Evolutionary conservation across 2,888 invertebrate genomes (phyloP).

Genomic region (Philonicus albiceps): DNA sequence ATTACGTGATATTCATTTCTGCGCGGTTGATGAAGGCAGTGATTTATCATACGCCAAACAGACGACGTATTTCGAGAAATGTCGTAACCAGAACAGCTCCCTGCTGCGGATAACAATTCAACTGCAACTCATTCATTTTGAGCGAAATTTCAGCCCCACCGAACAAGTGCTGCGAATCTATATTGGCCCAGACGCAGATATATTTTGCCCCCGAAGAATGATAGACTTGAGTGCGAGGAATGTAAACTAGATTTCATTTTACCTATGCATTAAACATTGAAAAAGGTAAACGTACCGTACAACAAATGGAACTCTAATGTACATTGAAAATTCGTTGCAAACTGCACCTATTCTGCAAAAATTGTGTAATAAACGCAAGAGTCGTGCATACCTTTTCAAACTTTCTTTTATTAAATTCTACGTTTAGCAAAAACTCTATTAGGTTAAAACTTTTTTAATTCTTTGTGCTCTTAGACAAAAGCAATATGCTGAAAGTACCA

Average conservation of each 20-base stretch:
- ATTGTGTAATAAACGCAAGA: background rate
- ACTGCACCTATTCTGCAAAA: background rate
- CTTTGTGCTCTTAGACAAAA: background rate
- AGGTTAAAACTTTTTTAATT: slow-evolving; percentile 24
- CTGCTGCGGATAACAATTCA: background rate
- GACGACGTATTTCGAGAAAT: background rate
- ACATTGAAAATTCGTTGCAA: background rate
- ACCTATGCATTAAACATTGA: background rate
- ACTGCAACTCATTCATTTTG: background rate
- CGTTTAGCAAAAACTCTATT: background rate
- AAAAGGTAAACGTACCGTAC: background rate
- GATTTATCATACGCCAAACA: background rate
- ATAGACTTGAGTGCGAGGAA: background rate
- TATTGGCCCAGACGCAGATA: background rate
- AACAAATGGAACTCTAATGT: background rate
- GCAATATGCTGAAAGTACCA: slow-evolving; percentile 12
- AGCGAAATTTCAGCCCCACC: background rate
- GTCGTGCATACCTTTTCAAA: background rate
- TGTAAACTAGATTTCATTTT: background rate
- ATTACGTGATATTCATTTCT: background rate
- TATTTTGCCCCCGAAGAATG: background rate
- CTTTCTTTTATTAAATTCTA: slow-evolving; percentile 14
- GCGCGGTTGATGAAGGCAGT: background rate
- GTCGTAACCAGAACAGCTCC: background rate
- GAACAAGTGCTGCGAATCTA: background rate